These are phyloP conservation scores for Leucophora obtusa DNA, from an alignment of 2,888 invertebrate genomes.

Conservation along the genomic window DNA sequence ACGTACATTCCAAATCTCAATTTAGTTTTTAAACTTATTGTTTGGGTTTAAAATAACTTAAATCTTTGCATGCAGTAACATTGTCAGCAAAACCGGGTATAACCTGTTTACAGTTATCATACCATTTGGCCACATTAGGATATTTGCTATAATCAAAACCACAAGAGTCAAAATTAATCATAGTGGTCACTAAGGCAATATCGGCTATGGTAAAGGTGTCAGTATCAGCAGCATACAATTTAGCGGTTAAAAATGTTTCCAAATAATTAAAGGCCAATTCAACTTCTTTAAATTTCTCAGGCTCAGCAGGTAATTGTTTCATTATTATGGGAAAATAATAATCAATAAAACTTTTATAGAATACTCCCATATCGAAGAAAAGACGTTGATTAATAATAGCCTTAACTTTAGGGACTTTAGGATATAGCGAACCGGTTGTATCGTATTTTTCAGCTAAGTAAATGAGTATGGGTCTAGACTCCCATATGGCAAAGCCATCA, in stretches of 20 bases:
- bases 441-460: slow-evolving; percentile 90
- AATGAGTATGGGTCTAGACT: slow-evolving; percentile 89
- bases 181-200: slow-evolving; percentile 83
- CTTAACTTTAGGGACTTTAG: slow-evolving; percentile 86
- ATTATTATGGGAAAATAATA: slow-evolving; percentile 84
- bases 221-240: slow-evolving; percentile 84
- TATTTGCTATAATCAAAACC: slow-evolving; percentile 84
- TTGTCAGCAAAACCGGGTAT: slow-evolving; percentile 82
- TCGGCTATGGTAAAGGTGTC: slow-evolving; percentile 88
- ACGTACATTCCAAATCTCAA: background rate
- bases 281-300: slow-evolving; percentile 83
- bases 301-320: slow-evolving; percentile 81
- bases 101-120: slow-evolving; percentile 80
- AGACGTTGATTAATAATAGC: slow-evolving; percentile 89
- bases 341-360: slow-evolving; percentile 84
- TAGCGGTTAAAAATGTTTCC: slow-evolving; percentile 84
- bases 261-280: slow-evolving; percentile 84
- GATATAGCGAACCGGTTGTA: slow-evolving; percentile 84
- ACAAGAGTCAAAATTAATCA: slow-evolving; percentile 84
- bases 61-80: slow-evolving; percentile 79
- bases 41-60: slow-evolving; percentile 72
- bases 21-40: slow-evolving; percentile 64
- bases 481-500: slow-evolving; percentile 88
- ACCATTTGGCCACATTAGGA: slow-evolving; percentile 84
- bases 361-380: slow-evolving; percentile 87